Percentiles rank a stretch among this genome's conserved stretches.
phyloP scores from a whole-genome alignment of 2,888 invertebrate species.

The Synanthedon tipuliformis region DNA sequence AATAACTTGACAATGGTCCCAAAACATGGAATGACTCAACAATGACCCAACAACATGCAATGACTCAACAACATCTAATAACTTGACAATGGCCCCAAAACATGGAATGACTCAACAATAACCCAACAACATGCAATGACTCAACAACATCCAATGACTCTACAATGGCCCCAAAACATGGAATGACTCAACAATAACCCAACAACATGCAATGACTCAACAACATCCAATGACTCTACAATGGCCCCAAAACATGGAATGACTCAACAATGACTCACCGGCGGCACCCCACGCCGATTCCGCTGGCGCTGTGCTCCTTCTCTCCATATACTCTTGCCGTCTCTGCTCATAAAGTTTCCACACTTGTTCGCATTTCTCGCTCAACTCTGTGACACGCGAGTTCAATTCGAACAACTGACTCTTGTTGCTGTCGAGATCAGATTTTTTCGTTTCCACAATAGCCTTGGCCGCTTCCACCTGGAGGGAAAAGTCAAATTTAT shows the following conservation, averaged over 20 bases:
- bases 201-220: slow-evolving; percentile 5
- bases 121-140: not conserved
- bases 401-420: slow-evolving; percentile 80
- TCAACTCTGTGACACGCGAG: slow-evolving; percentile 73
- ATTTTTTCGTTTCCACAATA: slow-evolving; percentile 82
- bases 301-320: slow-evolving; percentile 45
- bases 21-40: too few species aligned
- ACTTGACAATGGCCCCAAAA: too few species aligned
- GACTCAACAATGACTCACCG: slow-evolving; percentile 16
- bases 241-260: slow-evolving; percentile 8
- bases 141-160: not conserved
- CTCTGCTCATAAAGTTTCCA: slow-evolving; percentile 75
- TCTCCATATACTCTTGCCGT: slow-evolving; percentile 36
- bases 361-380: slow-evolving; percentile 70
- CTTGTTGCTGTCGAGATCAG: slow-evolving; percentile 86
- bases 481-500: not conserved
- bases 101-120: too few species aligned
- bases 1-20: too few species aligned
- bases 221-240: not conserved
- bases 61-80: too few species aligned
- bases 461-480: slow-evolving; percentile 80
- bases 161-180: too few species aligned
- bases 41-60: too few species aligned
- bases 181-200: slow-evolving; percentile 2
- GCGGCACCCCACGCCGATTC: slow-evolving; percentile 39